phyloP scores from a whole-genome alignment of 2,888 invertebrate species.

The Drosophila sordidapex region DNA sequence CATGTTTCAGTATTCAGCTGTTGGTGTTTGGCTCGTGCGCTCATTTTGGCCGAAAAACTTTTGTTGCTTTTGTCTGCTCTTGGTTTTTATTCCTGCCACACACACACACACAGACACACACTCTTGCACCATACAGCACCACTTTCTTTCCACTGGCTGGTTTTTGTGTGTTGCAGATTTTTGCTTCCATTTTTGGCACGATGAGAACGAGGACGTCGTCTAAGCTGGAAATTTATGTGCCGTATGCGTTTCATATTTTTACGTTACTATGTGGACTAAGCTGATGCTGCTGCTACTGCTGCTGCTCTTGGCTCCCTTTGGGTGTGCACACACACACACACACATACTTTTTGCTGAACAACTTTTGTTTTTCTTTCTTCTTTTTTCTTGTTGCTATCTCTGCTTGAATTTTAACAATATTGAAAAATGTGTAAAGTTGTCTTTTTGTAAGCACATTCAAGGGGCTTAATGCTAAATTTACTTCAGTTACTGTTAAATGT shows the following conservation, averaged over 20 bases:
- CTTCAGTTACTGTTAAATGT: slow-evolving; percentile 19
- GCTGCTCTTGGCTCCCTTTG: slow-evolving; percentile 39
- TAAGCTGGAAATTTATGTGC: slow-evolving; percentile 78
- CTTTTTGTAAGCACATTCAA: slow-evolving; percentile 5
- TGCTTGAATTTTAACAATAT: slow-evolving; percentile 55
- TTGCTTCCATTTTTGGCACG: slow-evolving; percentile 54
- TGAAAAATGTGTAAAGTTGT: slow-evolving; percentile 43
- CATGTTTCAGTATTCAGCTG: slow-evolving; percentile 49
- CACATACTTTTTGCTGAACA: not conserved
- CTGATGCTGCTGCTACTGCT: slow-evolving; percentile 30
- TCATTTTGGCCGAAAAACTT: slow-evolving; percentile 43
- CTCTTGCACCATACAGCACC: slow-evolving; percentile 1
- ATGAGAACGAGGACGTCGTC: slow-evolving; percentile 37
- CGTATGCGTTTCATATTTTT: slow-evolving; percentile 75
- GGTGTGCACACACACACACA: slow-evolving; percentile 1
- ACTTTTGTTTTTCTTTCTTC: slow-evolving; percentile 15
- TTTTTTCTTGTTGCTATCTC: slow-evolving; percentile 6
- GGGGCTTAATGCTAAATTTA: slow-evolving; percentile 15
- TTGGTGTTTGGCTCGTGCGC: slow-evolving; percentile 64
- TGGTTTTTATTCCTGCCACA: slow-evolving; percentile 55
- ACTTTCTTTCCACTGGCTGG: slow-evolving; percentile 31
- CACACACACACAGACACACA: slow-evolving; percentile 30
- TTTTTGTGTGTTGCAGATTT: slow-evolving; percentile 52
- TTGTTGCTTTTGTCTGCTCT: slow-evolving; percentile 67
- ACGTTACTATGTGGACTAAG: slow-evolving; percentile 69